These are phyloP conservation scores for Diadophis punctatus DNA, from an alignment of 2,113 vertebrate species.

Conservation along the genomic window DNA sequence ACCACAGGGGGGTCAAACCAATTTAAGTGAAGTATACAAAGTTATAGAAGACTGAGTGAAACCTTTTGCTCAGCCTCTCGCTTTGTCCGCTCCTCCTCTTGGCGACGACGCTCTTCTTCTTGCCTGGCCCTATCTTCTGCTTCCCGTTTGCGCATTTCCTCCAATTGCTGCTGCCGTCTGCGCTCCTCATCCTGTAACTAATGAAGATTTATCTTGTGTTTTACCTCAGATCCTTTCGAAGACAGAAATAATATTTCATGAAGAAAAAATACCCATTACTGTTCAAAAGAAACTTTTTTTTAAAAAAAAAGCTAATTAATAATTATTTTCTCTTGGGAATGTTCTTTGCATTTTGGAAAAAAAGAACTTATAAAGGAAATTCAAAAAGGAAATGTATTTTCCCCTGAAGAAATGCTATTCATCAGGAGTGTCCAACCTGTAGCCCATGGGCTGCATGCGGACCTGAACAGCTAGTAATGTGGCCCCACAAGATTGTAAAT, in stretches of 20 bases:
- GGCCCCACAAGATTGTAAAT: not conserved
- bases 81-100: constrained; percentile 85
- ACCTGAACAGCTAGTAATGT: not conserved
- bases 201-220: constrained; percentile 33
- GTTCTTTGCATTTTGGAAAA: not conserved
- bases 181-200: constrained; percentile 98
- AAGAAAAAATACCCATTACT: not conserved
- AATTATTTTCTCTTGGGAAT: not conserved
- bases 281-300: not conserved
- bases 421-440: not conserved
- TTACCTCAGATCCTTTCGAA: not conserved
- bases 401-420: not conserved
- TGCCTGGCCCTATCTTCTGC: constrained; percentile 88
- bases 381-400: not conserved
- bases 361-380: not conserved
- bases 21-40: not conserved
- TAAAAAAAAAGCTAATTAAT: not conserved
- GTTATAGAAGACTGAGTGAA: constrained; percentile 33
- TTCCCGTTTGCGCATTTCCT: constrained; percentile 91
- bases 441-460: not conserved
- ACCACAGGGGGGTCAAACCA: constrained; percentile 19
- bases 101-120: constrained; percentile 86
- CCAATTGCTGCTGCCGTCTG: constrained; percentile 89
- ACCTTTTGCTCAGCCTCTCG: constrained; percentile 95
- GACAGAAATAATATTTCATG: not conserved